Conservation (phyloP, 2,113 vertebrate species). For the Chamaetylas fuelleborni region DNA sequence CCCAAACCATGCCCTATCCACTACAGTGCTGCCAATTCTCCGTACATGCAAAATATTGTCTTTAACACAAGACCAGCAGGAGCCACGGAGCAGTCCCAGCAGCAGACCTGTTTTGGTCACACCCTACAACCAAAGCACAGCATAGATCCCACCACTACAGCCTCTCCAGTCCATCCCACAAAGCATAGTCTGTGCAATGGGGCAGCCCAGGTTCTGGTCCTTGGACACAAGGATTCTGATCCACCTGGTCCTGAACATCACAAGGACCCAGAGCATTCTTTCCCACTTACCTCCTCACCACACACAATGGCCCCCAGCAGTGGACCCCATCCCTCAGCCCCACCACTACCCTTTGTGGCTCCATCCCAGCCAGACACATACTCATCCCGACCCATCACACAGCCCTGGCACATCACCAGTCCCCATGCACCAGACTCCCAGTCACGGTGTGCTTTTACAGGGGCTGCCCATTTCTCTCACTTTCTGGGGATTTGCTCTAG, state of each 20-base stretch:
- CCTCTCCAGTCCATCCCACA: background rate
- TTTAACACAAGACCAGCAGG: background rate
- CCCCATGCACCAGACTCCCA: fast-evolving
- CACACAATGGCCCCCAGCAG: background rate
- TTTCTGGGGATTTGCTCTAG: background rate
- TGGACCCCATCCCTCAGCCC: fast-evolving
- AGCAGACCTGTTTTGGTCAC: background rate
- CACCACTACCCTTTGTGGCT: background rate
- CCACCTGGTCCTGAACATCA: background rate
- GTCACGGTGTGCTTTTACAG: background rate
- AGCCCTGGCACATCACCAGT: background rate
- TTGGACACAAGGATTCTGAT: background rate
- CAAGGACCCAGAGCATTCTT: background rate
- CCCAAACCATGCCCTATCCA: background rate
- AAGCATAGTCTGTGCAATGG: fast-evolving
- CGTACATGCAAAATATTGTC: background rate
- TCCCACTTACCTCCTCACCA: background rate
- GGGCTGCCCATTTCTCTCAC: background rate
- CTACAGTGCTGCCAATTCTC: background rate
- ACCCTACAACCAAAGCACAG: background rate
- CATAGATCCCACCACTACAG: background rate
- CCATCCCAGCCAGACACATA: too few relatives aligned
- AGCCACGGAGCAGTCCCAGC: background rate
- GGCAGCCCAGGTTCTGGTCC: background rate
- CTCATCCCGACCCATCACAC: too few relatives aligned